A percentile compares a stretch with the other conserved stretches of the same genome.
phyloP scores from a whole-genome alignment of 23 tunicate genomes.

The Ascidia mentula region DNA sequence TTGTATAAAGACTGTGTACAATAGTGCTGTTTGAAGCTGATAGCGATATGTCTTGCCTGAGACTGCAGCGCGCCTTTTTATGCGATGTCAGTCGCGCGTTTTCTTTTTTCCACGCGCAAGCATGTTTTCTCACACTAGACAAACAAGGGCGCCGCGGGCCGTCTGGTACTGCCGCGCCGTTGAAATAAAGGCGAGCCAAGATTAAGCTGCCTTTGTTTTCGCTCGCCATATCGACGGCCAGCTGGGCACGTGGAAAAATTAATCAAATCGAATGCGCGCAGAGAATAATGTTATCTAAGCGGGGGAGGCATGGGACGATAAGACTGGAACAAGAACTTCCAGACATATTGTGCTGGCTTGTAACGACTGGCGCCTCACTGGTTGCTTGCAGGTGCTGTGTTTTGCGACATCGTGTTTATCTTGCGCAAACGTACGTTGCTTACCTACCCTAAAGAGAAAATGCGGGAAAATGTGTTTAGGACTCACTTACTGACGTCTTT shows the following conservation, averaged over 20 bases:
- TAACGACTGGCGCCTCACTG: background rate
- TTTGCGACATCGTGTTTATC: background rate
- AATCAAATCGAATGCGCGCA: background rate
- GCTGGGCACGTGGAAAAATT: constrained; percentile 12
- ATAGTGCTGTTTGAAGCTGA: too few relatives aligned
- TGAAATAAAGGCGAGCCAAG: constrained; percentile 5
- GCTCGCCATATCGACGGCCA: constrained; percentile 2
- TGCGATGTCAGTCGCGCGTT: background rate
- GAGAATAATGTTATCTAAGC: background rate
- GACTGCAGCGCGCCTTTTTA: background rate
- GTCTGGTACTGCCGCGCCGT: background rate
- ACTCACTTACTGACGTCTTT: background rate
- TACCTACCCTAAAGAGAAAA: background rate
- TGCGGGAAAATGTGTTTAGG: background rate
- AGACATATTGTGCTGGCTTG: background rate
- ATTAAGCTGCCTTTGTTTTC: background rate
- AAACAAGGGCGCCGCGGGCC: background rate
- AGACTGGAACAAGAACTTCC: background rate
- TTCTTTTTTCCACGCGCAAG: background rate
- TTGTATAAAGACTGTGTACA: background rate
- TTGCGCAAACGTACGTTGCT: background rate
- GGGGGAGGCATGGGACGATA: background rate
- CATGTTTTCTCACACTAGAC: constrained; percentile 10
- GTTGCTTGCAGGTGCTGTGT: background rate
- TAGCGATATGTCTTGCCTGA: background rate